Base-by-base conservation (phyloP, 1,140 invertebrate species). In the Pachyrhynchus sulphureomaculatus region DNA sequence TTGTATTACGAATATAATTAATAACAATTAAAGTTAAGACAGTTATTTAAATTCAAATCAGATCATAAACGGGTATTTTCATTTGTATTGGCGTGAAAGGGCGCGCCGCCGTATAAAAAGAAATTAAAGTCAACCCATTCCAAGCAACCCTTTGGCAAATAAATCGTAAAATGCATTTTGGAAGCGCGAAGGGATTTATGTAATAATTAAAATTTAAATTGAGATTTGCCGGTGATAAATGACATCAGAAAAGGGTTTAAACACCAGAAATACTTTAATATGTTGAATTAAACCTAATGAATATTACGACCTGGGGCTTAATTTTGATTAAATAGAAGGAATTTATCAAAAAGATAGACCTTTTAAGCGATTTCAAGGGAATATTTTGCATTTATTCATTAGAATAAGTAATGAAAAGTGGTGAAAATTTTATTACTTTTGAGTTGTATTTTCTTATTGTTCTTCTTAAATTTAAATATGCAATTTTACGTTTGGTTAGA, bases 151-250 rank as follows among this genome's bases (percentile, higher is more conserved):
- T 61, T 61, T 61, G 29, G 15, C 58, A 53, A 61, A 61, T 61
- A 61, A 61, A 61, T 61, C 58, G 58, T 44, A 44, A 61, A 61
- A 52, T 61, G 58, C 58, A 61, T 61, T 26, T n/a, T 24, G 58
- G 49, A 45, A 61, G 49, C 32, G 52, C 32, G 41, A 49, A 49
- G 60, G 52, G 60, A 62, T 56, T 56, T 62, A 62, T 53, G 60
- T 56, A 55, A 62, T 62, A 62, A 62, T 62, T 62, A 62, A 62
- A 62, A 62, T 62, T 62, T 62, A 62, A 62, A 62, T 62, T 55
- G 60, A 62, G 60, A 55, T 62, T 62, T 56, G 60, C 13, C 60
- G 34, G 51, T 62, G 60, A 62, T 62, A 62, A 62, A 62, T 62
- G 60, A 62, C 60, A 55, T 26, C 2, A 62, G 52, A 29, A 62